Conservation (phyloP, 92 coral and sea anemone species). For the Zoanthus sociatus region DNA sequence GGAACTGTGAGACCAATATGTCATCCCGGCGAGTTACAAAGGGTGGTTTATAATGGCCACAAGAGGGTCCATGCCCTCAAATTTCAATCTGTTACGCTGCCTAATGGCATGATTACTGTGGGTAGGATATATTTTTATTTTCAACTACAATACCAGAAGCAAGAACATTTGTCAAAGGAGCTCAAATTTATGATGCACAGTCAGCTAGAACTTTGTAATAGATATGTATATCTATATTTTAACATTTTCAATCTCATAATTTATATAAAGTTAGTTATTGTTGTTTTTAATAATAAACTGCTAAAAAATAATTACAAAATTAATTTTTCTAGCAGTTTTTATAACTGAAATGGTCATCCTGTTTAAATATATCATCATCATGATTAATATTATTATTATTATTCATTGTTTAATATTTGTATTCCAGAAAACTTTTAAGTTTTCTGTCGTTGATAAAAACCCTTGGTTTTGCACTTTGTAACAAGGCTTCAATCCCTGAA, state of each 20-base stretch:
- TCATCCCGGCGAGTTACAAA: too few species aligned
- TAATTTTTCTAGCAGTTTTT: not conserved
- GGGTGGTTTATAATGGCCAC: not conserved
- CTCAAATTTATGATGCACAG: too few species aligned
- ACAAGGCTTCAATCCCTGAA: constrained; percentile 4
- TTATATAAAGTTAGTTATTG: too few species aligned
- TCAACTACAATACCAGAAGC: not conserved
- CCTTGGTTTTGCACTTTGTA: not conserved
- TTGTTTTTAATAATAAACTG: not conserved
- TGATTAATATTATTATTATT: too few species aligned
- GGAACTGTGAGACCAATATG: too few species aligned
- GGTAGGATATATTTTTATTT: not conserved
- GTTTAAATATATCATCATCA: too few species aligned
- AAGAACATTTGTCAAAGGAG: not conserved
- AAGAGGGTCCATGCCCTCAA: constrained; percentile 2
- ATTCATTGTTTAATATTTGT: not conserved
- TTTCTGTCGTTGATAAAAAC: not conserved
- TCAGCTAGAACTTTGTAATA: too few species aligned
- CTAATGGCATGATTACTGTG: not conserved
- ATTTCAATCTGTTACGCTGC: constrained; percentile 11
- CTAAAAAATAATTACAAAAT: not conserved
- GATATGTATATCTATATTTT: too few species aligned
- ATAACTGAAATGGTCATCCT: not conserved
- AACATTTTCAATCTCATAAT: too few species aligned
- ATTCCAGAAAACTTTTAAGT: constrained; percentile 2